Conservation (phyloP, 92 coral and sea anemone species). For the Epizoanthus ramosus region DNA sequence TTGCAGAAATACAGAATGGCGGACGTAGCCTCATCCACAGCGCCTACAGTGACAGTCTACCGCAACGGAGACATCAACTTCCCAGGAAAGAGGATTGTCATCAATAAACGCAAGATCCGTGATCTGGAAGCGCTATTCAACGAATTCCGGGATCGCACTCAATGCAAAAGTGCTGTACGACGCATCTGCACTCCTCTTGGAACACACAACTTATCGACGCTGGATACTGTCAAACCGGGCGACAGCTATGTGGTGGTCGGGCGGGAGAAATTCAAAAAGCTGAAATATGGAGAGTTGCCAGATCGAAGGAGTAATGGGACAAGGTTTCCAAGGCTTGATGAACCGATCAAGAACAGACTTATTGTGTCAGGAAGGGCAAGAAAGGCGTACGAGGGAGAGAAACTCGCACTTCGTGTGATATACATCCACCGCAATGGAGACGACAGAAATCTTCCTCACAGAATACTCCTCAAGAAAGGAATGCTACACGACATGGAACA, state of each 20-base stretch:
- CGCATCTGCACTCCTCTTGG: slow-evolving; percentile 59
- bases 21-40: slow-evolving; percentile 41
- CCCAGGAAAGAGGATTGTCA: slow-evolving; percentile 50
- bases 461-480: slow-evolving; percentile 47
- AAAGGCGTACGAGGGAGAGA: slow-evolving; percentile 65
- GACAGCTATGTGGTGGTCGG: slow-evolving; percentile 60
- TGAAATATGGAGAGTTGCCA: slow-evolving; percentile 50
- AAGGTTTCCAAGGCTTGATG: slow-evolving; percentile 36
- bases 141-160: slow-evolving; percentile 40
- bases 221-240: slow-evolving; percentile 46
- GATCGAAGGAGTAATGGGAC: slow-evolving; percentile 19
- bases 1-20: slow-evolving; percentile 51
- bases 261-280: slow-evolving; percentile 51
- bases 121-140: slow-evolving; percentile 57
- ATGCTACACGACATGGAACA: slow-evolving; percentile 52
- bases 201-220: slow-evolving; percentile 37
- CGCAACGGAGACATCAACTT: slow-evolving; percentile 61
- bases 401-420: slow-evolving; percentile 45
- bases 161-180: slow-evolving; percentile 57
- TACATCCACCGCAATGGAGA: slow-evolving; percentile 59
- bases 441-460: slow-evolving; percentile 40
- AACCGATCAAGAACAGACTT: slow-evolving; percentile 39
- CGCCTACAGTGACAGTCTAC: slow-evolving; percentile 45
- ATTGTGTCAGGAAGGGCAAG: slow-evolving; percentile 55
- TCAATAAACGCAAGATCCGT: slow-evolving; percentile 49